Evolutionary conservation across 2,113 vertebrate genomes (phyloP), one percentile per base, ranked within the genome.

Genomic region (Daphoenositta chrysoptera): DNA sequence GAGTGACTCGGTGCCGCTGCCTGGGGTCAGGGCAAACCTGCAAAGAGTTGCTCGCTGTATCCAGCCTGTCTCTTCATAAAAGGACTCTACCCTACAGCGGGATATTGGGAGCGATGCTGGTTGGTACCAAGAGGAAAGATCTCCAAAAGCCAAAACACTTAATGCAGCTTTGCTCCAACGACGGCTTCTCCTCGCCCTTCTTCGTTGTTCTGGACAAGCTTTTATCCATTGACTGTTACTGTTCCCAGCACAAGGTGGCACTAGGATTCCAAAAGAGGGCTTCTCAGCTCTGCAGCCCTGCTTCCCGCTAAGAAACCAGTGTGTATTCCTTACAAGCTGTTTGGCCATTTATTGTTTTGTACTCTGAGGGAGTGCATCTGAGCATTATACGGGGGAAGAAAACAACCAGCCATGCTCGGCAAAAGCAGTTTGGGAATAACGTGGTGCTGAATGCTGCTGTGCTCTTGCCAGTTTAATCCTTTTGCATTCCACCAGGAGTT

Each of bases 241-340:
- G 1, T 30, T 93, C 82, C 44, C 64, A 66, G 79, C 95, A 93
- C 90, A 54, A 86, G 95, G 87, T 93, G 95, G 94, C 95, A 70
- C 84, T 88, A 77, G 1, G 10, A 35, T 86, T 61, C 84, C 71
- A 15, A 64, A 47, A 22, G 20, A 73, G 33, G 40, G 15, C 40
- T 64, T 31, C 23, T 35, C 61, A 77, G 20, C 50, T 42, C 30
- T 20, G 33, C 65, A 35, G n/a, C 28, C 16, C 26, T 2, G 2
- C n/a, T 68, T 11, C 26, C 31, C 3, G 9, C 40, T 26, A 19
- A 8, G 37, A 60, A 30, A 15, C 11, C 22, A 6, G 28, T 3
- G 1, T 3, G 13, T 5, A 1, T 51, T 22, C 26, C 15, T 28
- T 45, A 30, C 3, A 23, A 30, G 26, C 47, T 14, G 7, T n/a